phyloP scores from a whole-genome alignment of 2,797 vertebrate genomes.

The Okamejei kenojei region DNA sequence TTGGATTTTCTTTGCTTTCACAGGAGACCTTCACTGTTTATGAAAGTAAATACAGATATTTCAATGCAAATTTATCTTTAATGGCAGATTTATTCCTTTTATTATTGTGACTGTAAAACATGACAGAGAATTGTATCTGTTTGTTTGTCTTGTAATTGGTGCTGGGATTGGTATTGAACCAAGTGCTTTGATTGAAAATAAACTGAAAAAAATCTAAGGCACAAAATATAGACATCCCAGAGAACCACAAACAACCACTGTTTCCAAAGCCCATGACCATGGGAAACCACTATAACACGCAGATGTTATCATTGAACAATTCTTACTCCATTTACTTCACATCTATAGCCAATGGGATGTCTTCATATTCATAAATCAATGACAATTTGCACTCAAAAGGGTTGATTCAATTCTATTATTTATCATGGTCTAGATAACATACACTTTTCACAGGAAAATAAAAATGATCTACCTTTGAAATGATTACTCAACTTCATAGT shows the following conservation, averaged over 20 bases:
- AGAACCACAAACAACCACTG: background rate
- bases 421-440: background rate
- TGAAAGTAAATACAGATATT: constrained; percentile 13
- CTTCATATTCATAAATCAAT: background rate
- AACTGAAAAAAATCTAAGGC: background rate
- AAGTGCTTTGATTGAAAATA: background rate
- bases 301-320: background rate
- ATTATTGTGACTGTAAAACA: background rate
- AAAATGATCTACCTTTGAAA: background rate
- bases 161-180: background rate
- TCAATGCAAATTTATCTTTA: constrained; percentile 22
- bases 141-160: background rate
- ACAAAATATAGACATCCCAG: background rate
- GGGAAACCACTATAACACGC: background rate
- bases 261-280: background rate
- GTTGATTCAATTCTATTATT: background rate
- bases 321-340: background rate
- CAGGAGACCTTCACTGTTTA: background rate
- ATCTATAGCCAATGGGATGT: background rate
- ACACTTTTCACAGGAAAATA: background rate
- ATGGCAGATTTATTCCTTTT: background rate
- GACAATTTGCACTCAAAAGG: background rate
- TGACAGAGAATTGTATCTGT: background rate
- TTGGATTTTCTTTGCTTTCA: constrained; percentile 19
- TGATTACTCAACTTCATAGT: background rate